Percentiles rank a stretch among this genome's conserved stretches.
These are phyloP conservation scores for Rostratula benghalensis DNA, from an alignment of 2,113 vertebrate genomes.

Conservation along the genomic window DNA sequence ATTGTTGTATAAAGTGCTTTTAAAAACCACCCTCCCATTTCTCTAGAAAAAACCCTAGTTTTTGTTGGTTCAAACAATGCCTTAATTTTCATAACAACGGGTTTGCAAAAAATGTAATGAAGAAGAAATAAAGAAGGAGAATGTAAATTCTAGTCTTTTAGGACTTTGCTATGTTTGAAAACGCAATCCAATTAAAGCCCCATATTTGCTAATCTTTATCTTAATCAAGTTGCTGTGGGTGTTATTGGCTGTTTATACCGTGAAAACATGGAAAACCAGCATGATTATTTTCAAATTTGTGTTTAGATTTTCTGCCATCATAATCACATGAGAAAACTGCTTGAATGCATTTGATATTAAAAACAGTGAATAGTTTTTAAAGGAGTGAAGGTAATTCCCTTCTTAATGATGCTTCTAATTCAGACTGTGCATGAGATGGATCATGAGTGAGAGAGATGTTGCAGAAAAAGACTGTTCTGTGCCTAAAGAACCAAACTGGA, in stretches of 20 bases:
- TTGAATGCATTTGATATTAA: background rate
- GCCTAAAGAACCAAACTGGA: background rate
- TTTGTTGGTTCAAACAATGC: background rate
- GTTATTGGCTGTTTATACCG: background rate
- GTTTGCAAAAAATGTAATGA: background rate
- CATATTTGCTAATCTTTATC: conserved; percentile 1
- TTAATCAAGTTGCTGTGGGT: background rate
- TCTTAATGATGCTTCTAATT: conserved; percentile 35
- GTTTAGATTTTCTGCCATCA: background rate
- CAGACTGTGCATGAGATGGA: background rate
- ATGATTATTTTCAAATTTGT: conserved; percentile 29
- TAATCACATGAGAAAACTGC: background rate
- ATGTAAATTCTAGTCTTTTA: background rate
- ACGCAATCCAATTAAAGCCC: background rate
- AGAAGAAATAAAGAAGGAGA: background rate
- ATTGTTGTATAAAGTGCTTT: background rate
- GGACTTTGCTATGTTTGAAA: background rate
- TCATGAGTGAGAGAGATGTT: background rate
- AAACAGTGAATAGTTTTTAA: conserved; percentile 17
- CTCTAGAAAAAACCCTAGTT: background rate
- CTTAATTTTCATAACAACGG: background rate
- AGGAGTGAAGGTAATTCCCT: conserved; percentile 4
- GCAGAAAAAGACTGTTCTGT: background rate
- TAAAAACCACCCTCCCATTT: background rate
- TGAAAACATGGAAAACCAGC: background rate